Evolutionary conservation across 2,888 invertebrate genomes (phyloP), one percentile per base, ranked within the genome.

Genomic region (Thera obeliscata): DNA sequence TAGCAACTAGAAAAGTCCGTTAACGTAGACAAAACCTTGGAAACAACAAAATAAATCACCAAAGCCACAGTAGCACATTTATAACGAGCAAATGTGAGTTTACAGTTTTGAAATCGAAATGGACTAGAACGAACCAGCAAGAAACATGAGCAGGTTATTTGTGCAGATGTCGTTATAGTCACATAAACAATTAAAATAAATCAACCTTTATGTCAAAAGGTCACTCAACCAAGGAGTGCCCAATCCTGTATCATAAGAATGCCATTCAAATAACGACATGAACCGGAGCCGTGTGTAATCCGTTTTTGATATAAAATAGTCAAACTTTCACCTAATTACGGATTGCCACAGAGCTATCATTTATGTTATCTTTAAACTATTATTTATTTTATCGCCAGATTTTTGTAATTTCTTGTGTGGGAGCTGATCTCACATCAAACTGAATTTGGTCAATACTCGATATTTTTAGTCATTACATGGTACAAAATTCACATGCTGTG

Each of bases 261-360:
- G 11, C 64, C 52, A 59, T 64, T 55, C 64, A 64, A 64, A 59
- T 35, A 33, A 36, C 35, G 55, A 35, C 54, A 55, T 59, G 59
- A 58, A 54, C 64, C 58, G 58, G 55, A 61, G 35, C 61, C 55
- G 76, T 73, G 75, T 75, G 75, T 78, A 64, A 74, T 73, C 70
- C 56, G 62, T 72, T 70, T 76, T 75, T 76, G 2, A 7, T 71
- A 73, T 71, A 74, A 73, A 71, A 70, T 68, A 74, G 77, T 75
- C 77, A 67, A 73, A 81, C 81, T 81, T 81, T 81, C 81, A 77
- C 81, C 80, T 81, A 82, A 80, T 81, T 80, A 80, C 75, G 66
- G 71, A 68, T 71, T 61, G 65, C 66, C 67, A 61, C 57, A 65
- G 56, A 67, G 64, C 54, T 74, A 72, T 73, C 74, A 41, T 72